A percentile compares a stretch with the other conserved stretches of the same genome.
Conservation (phyloP, 2,797 vertebrate genomes). For the Crenuchus spilurus region DNA sequence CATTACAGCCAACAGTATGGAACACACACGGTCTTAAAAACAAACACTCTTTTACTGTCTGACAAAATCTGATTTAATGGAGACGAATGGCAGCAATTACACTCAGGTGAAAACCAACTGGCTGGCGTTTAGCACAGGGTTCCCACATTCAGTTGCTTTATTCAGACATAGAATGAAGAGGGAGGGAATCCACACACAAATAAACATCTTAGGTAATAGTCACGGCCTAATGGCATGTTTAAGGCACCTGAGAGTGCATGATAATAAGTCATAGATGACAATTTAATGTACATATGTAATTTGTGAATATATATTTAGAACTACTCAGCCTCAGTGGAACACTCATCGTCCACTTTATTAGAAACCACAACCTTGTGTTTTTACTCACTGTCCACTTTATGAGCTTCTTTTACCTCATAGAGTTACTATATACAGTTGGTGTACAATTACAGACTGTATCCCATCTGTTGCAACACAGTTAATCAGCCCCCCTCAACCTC, state of each 20-base stretch:
- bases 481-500: too few relatives aligned
- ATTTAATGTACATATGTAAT: slow-evolving; percentile 7
- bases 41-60: slow-evolving; percentile 52
- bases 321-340: too few relatives aligned
- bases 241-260: too few relatives aligned
- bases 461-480: too few relatives aligned
- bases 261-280: slow-evolving; percentile 22
- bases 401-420: too few relatives aligned
- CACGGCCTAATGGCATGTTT: not conserved
- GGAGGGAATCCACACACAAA: slow-evolving; percentile 23
- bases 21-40: slow-evolving; percentile 23
- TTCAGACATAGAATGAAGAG: slow-evolving; percentile 31
- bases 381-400: too few relatives aligned
- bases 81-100: slow-evolving; percentile 61
- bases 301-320: not conserved
- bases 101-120: slow-evolving; percentile 61
- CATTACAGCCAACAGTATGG: slow-evolving; percentile 1
- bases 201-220: slow-evolving; percentile 30
- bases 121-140: slow-evolving; percentile 50
- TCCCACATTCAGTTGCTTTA: slow-evolving; percentile 9
- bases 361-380: too few relatives aligned
- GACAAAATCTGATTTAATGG: slow-evolving; percentile 66
- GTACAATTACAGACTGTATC: too few relatives aligned
- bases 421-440: too few relatives aligned
- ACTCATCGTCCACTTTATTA: too few relatives aligned